Conservation (phyloP, 2,888 invertebrate genomes). For the Leptothorax acervorum region DNA sequence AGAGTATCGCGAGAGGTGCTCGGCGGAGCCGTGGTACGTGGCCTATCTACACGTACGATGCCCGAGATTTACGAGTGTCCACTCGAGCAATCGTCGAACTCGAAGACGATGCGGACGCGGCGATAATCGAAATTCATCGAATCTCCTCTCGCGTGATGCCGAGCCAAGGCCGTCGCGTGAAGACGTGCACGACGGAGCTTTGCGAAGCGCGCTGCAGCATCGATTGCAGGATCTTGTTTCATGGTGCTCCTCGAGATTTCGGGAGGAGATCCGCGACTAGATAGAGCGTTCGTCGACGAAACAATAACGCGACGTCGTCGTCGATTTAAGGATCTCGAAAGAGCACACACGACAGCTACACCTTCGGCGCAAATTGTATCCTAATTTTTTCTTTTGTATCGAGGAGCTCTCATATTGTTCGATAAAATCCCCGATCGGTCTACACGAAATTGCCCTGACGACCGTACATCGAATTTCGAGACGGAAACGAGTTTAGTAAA, state of each 20-base stretch:
- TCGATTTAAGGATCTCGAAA: background rate
- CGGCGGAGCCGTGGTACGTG: slow-evolving; percentile 18
- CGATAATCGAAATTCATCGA: slow-evolving; percentile 58
- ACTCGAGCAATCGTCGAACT: slow-evolving; percentile 1
- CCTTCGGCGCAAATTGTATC: background rate
- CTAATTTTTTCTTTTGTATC: slow-evolving; percentile 4
- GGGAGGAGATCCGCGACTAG: slow-evolving; percentile 5
- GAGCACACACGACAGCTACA: too few relatives aligned
- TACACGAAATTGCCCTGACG: background rate
- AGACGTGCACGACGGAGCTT: slow-evolving; percentile 29
- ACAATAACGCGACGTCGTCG: slow-evolving; percentile 60
- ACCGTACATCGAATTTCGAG: slow-evolving; percentile 8
- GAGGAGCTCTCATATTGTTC: slow-evolving; percentile 6
- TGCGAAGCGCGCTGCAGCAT: slow-evolving; percentile 58
- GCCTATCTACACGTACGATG: slow-evolving; percentile 29
- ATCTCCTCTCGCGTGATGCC: slow-evolving; percentile 30
- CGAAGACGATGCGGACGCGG: slow-evolving; percentile 45
- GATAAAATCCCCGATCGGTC: slow-evolving; percentile 10
- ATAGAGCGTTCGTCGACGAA: background rate
- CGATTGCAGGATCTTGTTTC: slow-evolving; percentile 33
- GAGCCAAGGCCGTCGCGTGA: background rate
- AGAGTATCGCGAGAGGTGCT: slow-evolving; percentile 8
- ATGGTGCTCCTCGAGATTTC: slow-evolving; percentile 13
- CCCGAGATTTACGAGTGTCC: slow-evolving; percentile 17
- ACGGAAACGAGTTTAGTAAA: slow-evolving; percentile 29